phyloP scores from a whole-genome alignment of 2,797 vertebrate species.

The Yasuhikotakia modesta region DNA sequence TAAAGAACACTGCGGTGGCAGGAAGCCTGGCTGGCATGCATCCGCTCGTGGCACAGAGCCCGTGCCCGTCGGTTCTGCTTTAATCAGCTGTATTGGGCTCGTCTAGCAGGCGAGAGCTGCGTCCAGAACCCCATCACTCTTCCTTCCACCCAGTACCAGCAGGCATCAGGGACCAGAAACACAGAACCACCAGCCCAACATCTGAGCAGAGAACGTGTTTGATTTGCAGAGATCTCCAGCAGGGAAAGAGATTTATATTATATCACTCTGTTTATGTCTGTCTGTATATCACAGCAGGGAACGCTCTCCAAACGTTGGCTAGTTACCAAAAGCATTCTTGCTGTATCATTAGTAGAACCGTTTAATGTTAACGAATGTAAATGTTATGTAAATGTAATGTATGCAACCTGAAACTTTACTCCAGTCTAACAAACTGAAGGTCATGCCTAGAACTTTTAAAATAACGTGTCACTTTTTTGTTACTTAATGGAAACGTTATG shows the following conservation, averaged over 20 bases:
- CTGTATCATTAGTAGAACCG: no score
- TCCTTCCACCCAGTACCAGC: constrained; percentile 26
- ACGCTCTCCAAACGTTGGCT: no score
- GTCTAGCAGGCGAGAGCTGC: constrained; percentile 43
- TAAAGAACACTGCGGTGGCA: constrained; percentile 72
- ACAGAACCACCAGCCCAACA: constrained; percentile 9
- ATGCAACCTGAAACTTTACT: no score
- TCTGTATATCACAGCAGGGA: not conserved
- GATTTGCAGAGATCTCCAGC: constrained; percentile 8
- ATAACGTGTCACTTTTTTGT: no score
- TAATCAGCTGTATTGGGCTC: constrained; percentile 65
- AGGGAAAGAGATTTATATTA: not conserved
- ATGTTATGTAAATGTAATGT: no score
- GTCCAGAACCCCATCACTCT: constrained; percentile 57
- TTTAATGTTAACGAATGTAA: no score
- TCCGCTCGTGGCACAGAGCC: constrained; percentile 42
- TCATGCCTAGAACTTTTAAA: no score
- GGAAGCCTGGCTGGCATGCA: constrained; percentile 59
- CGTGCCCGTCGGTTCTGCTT: constrained; percentile 60
- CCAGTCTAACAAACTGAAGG: no score
- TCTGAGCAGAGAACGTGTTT: constrained; percentile 25
- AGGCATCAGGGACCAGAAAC: not conserved
- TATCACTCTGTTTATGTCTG: not conserved
- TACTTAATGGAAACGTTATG: no score
- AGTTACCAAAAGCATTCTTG: no score